Evolutionary conservation across 1,140 invertebrate species (phyloP).

Genomic region (Philopotamus ludificatus): DNA sequence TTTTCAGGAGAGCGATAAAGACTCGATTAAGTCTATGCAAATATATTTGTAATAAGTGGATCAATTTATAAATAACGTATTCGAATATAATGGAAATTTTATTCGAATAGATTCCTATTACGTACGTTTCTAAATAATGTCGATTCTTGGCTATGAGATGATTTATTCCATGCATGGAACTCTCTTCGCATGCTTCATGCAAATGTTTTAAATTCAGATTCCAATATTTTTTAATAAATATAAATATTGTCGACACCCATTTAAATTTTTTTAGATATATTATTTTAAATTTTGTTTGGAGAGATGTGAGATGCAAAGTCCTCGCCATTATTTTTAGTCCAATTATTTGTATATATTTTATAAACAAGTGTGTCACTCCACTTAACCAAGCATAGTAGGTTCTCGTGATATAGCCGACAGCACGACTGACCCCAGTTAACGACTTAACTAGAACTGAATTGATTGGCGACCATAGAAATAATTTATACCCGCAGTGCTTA

Average conservation of each 20-base stretch:
- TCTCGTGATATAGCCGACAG: not conserved
- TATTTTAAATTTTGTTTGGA: not conserved
- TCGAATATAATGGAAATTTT: not conserved
- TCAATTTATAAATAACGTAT: not conserved
- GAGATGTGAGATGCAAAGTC: not conserved
- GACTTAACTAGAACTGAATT: not conserved
- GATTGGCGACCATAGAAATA: not conserved
- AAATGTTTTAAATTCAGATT: not conserved
- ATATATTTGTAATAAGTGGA: not conserved
- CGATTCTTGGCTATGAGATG: slow-evolving; percentile 30
- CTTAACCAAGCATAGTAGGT: not conserved
- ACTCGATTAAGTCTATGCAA: not conserved
- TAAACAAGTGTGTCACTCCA: not conserved
- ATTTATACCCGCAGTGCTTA: not conserved
- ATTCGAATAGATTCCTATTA: not conserved
- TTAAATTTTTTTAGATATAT: not conserved
- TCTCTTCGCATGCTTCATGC: slow-evolving; percentile 12
- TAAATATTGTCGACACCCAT: slow-evolving; percentile 2
- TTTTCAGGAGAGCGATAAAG: no score
- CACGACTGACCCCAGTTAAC: not conserved
- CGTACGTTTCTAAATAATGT: slow-evolving; percentile 31
- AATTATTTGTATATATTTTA: not conserved
- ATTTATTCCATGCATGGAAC: slow-evolving; percentile 31
- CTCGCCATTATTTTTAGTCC: not conserved
- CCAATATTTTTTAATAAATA: not conserved